A percentile compares a stretch with the other conserved stretches of the same genome.
Conservation (phyloP, 64 coral and sea anemone genomes). For the Hydrozoanthus tunicans region DNA sequence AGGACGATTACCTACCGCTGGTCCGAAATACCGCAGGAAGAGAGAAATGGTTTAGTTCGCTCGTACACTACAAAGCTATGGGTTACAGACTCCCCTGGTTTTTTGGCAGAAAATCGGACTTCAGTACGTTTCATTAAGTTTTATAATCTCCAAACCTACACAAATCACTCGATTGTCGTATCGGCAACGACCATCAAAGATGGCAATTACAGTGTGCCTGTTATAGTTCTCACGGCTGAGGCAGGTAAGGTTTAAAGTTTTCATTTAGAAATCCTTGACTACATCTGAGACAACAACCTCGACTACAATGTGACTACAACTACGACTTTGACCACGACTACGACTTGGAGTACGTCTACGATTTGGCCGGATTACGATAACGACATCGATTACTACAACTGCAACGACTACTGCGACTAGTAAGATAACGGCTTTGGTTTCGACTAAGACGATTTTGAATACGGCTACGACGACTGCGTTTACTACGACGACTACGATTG, state of each 20-base stretch:
- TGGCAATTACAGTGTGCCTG: constrained; percentile 27
- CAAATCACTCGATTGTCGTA: constrained; percentile 20
- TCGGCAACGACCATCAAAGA: constrained; percentile 15
- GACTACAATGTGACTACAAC: too few species aligned
- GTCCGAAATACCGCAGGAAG: constrained; percentile 16
- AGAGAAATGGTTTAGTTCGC: constrained; percentile 13
- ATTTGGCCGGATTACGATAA: too few species aligned
- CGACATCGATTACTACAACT: too few species aligned
- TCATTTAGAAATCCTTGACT: too few species aligned
- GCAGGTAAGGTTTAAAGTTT: not conserved
- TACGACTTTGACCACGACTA: too few species aligned
- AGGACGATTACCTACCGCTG: not conserved
- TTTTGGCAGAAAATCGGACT: not conserved
- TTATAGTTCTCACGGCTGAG: constrained; percentile 5
- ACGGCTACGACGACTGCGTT: too few species aligned
- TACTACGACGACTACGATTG: too few species aligned
- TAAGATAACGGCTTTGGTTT: too few species aligned
- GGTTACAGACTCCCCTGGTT: not conserved
- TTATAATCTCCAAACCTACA: not conserved
- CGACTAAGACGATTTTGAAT: too few species aligned
- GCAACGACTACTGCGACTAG: too few species aligned
- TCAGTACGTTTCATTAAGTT: not conserved
- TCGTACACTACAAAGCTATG: constrained; percentile 7
- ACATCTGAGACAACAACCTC: too few species aligned
- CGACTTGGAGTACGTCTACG: too few species aligned